phyloP scores from a whole-genome alignment of 2,113 vertebrate genomes.

The Pluvianellus socialis region DNA sequence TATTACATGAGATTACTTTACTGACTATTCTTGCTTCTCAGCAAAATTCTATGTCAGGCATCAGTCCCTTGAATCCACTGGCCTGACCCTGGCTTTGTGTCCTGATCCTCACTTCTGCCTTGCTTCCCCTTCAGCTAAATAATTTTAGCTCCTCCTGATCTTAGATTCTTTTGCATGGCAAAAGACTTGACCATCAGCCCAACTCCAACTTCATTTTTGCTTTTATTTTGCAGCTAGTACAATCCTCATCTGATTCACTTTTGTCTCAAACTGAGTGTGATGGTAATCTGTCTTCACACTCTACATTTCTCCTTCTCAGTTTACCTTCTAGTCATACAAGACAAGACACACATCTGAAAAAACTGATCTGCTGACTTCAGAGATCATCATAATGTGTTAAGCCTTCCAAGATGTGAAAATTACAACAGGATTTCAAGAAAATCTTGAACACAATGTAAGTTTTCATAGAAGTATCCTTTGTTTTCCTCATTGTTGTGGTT shows the following conservation, averaged over 20 bases:
- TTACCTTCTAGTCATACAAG: neutral
- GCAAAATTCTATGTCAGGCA: neutral
- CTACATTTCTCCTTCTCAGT: neutral
- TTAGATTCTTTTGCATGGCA: neutral
- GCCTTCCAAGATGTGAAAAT: neutral
- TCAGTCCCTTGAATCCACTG: neutral
- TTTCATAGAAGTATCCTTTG: neutral
- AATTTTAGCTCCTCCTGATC: neutral
- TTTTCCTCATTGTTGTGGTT: neutral
- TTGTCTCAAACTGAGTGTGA: neutral
- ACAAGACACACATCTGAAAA: neutral
- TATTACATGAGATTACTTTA: neutral
- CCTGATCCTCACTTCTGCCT: neutral
- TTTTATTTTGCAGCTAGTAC: neutral
- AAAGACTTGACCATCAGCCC: neutral
- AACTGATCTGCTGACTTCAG: neutral
- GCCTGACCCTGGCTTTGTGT: neutral
- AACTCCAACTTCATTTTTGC: neutral
- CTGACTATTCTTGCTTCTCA: neutral
- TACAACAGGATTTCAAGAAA: neutral
- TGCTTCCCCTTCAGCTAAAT: neutral
- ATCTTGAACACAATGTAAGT: neutral
- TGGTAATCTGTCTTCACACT: neutral
- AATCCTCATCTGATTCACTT: neutral
- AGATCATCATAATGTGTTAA: neutral